Conservation (phyloP, 2,113 vertebrate genomes). For the Ondatra zibethicus region DNA sequence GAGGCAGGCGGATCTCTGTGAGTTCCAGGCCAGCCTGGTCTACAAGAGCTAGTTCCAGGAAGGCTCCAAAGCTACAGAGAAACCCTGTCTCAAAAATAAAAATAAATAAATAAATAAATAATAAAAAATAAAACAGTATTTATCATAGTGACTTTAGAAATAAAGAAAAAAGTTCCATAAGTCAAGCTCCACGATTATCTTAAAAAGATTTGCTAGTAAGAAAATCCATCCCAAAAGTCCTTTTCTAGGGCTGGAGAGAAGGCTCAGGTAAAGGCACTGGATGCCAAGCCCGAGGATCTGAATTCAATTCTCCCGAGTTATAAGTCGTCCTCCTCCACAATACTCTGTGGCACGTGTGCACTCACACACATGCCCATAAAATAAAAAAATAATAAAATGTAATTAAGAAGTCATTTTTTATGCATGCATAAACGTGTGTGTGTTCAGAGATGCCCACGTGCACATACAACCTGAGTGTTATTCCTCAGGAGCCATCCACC, state of each 20-base stretch:
- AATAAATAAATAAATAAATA: too few relatives aligned
- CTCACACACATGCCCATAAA: neutral
- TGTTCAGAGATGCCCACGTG: neutral
- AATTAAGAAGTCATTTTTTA: neutral
- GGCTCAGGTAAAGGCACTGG: neutral
- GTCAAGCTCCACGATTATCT: neutral
- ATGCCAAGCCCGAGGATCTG: neutral
- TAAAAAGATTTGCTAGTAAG: neutral
- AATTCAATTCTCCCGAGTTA: neutral
- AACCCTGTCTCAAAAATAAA: too few relatives aligned
- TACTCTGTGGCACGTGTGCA: neutral
- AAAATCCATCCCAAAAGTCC: neutral
- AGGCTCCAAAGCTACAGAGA: too few relatives aligned
- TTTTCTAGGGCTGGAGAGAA: neutral
- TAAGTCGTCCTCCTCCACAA: neutral
- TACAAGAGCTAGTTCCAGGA: too few relatives aligned
- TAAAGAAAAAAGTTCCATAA: neutral
- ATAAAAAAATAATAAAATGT: neutral
- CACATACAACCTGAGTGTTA: neutral
- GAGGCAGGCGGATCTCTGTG: too few relatives aligned
- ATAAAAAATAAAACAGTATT: neutral
- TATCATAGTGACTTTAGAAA: neutral
- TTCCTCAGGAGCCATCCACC: neutral
- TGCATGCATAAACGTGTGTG: neutral
- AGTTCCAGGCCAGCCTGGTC: too few relatives aligned